Base-by-base conservation (phyloP, 2,797 vertebrate genomes). In the Poliocrania exsul region DNA sequence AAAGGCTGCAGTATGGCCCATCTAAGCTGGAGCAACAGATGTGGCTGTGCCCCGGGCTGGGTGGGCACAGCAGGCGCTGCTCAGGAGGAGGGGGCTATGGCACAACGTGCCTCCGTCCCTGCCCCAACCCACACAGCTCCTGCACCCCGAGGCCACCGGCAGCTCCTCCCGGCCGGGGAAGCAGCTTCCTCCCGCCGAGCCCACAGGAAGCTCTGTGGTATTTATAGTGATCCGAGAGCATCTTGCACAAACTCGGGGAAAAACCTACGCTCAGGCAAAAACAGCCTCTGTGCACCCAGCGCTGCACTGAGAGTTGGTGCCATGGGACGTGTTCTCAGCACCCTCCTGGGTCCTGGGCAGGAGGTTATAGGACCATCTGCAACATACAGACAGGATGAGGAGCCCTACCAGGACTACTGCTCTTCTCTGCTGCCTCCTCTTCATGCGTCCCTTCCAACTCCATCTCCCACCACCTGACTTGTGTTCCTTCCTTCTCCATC, bases 301-400 rank as follows among this genome's bases (percentile, higher is more conserved):
- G 64, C 74, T 75, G 86, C 65, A 5, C 24, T 6, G 57, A 66
- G 53, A 94, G 37, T 0, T 42, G 58, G n/a, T 23, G 13, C 28
- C 1, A 0, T 0, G 0, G 80, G 49, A 66, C 1, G 0, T 11
- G 44, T 3, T n/a, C 73, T 71, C 66, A 73, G 66, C 49, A 15
- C 11, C 1, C 12, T 56, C 6, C 9, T 17, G 73, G n/a, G 35
- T 42, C 33, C 57, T 42, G 44, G 21, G 31, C n/a, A 66, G 44
- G 31, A 74, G 40, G 20, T 4, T 69, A 26, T 42, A 61, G 57
- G n/a, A 61, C 13, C 6, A 13, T 26, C 3, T 37, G 16, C 25
- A 9, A 11, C 25, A 7, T 1, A 28, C 4, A 35, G 40, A 21
- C 1, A 2, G 64, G 24, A 38, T 19, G 9, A 74, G 58, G 37